A percentile compares a stretch with the other conserved stretches of the same genome.
Conservation (phyloP, 1,140 invertebrate species). For the Teleopsis dalmanni region DNA sequence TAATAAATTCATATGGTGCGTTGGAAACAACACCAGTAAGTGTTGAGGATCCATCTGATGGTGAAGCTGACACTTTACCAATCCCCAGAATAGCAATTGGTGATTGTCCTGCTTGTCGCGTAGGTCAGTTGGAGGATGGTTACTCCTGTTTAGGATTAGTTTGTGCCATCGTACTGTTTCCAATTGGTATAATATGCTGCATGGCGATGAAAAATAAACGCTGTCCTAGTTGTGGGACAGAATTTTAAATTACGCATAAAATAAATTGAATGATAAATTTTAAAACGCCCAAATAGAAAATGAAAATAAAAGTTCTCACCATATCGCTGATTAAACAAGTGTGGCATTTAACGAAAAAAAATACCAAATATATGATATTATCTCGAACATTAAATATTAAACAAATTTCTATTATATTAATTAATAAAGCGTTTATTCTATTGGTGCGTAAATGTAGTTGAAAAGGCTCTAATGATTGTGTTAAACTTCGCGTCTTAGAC, state of each 20-base stretch:
- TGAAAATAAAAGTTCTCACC: no score
- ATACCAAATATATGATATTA: background rate
- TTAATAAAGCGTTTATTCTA: background rate
- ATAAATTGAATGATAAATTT: background rate
- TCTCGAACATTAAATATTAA: background rate
- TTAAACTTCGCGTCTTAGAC: no score
- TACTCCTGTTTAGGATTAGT: slow-evolving; percentile 65
- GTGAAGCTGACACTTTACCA: slow-evolving; percentile 39
- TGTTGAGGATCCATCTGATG: slow-evolving; percentile 28
- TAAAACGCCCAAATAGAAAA: background rate
- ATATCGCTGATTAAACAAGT: no score
- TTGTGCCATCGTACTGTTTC: slow-evolving; percentile 77
- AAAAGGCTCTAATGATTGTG: no score
- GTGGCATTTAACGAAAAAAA: no score
- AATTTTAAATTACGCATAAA: slow-evolving; percentile 46
- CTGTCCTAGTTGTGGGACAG: slow-evolving; percentile 71
- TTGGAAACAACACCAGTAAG: slow-evolving; percentile 37
- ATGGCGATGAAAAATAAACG: slow-evolving; percentile 62
- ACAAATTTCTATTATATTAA: background rate
- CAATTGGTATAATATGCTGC: slow-evolving; percentile 71
- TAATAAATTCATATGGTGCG: slow-evolving; percentile 30
- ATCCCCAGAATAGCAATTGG: slow-evolving; percentile 63
- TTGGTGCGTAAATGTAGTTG: no score
- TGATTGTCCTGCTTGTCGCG: slow-evolving; percentile 69
- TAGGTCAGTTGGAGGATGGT: slow-evolving; percentile 71